phyloP scores from a whole-genome alignment of 30 jellyfish, hydroid and myxozoan genomes.

The Aurelia aurita complex sp. Pacific region DNA sequence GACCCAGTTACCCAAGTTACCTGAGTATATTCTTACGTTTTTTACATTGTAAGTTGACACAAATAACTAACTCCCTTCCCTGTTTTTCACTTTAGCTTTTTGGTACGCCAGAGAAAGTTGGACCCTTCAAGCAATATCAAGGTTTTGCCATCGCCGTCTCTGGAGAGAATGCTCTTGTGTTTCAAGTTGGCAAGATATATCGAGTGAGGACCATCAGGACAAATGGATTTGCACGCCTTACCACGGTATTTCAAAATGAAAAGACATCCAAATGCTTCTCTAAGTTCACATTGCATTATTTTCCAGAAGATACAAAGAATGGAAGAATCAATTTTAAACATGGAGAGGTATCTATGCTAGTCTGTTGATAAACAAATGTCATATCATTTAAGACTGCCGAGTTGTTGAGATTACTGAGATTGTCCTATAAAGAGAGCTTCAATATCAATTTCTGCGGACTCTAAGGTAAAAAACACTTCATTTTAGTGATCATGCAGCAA shows the following conservation, averaged over 20 bases:
- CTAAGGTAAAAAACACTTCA: too few species aligned
- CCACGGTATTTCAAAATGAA: constrained; percentile 26
- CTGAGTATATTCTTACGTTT: too few species aligned
- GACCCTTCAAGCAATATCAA: constrained; percentile 38
- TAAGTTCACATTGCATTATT: constrained; percentile 23
- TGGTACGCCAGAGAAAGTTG: constrained; percentile 35
- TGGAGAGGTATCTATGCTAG: constrained; percentile 15
- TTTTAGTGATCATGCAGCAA: too few species aligned
- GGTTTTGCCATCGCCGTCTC: constrained; percentile 1
- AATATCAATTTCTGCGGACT: too few species aligned
- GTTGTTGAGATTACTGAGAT: too few species aligned
- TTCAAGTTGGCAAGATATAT: constrained; percentile 24
- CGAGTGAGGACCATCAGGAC: constrained; percentile 28
- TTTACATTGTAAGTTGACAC: too few species aligned
- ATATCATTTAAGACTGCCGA: too few species aligned
- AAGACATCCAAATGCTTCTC: constrained; percentile 48
- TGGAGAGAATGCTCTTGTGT: constrained; percentile 5
- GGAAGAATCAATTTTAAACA: constrained; percentile 25
- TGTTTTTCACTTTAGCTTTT: not conserved
- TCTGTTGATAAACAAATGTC: not conserved
- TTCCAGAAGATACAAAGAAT: constrained; percentile 39
- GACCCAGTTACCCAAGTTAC: too few species aligned
- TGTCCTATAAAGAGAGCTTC: too few species aligned
- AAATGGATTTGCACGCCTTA: constrained; percentile 40
- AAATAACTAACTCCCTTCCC: not conserved